Conservation (phyloP, 92 coral and sea anemone genomes). For the Zoanthus sociatus region DNA sequence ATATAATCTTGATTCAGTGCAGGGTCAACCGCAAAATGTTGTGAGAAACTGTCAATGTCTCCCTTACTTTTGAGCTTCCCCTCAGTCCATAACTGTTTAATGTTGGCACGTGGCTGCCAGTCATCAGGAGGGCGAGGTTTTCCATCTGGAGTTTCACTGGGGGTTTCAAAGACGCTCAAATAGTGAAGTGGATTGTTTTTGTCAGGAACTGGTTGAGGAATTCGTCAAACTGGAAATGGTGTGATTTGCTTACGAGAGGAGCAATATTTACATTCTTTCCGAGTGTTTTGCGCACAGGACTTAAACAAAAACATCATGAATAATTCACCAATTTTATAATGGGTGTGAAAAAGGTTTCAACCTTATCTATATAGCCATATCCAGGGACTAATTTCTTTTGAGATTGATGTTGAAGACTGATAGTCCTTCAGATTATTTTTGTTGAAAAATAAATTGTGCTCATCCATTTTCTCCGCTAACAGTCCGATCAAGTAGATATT, state of each 20-base stretch:
- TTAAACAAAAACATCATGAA: too few species aligned
- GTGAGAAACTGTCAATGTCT: slow-evolving; percentile 48
- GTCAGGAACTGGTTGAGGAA: slow-evolving; percentile 55
- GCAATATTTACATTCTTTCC: too few species aligned
- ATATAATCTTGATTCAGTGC: slow-evolving; percentile 26
- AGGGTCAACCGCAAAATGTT: slow-evolving; percentile 10
- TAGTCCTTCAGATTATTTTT: not conserved
- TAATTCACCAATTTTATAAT: too few species aligned
- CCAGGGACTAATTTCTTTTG: slow-evolving; percentile 18
- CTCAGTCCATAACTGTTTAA: slow-evolving; percentile 25
- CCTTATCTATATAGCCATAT: slow-evolving; percentile 14
- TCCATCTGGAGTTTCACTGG: slow-evolving; percentile 32
- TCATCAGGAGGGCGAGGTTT: slow-evolving; percentile 49
- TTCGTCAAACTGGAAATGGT: not conserved
- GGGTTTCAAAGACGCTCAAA: slow-evolving; percentile 41
- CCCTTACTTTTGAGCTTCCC: not conserved
- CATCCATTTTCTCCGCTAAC: slow-evolving; percentile 7
- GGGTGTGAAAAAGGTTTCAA: too few species aligned
- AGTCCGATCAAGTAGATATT: not conserved
- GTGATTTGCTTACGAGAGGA: too few species aligned
- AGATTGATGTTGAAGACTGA: slow-evolving; percentile 1
- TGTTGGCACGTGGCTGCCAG: slow-evolving; percentile 53
- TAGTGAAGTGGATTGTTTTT: slow-evolving; percentile 34
- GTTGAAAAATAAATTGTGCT: slow-evolving; percentile 2
- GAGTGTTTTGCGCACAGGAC: too few species aligned